These are phyloP conservation scores for Galemys pyrenaicus DNA, from an alignment of 2,113 vertebrate species.

Conservation along the genomic window DNA sequence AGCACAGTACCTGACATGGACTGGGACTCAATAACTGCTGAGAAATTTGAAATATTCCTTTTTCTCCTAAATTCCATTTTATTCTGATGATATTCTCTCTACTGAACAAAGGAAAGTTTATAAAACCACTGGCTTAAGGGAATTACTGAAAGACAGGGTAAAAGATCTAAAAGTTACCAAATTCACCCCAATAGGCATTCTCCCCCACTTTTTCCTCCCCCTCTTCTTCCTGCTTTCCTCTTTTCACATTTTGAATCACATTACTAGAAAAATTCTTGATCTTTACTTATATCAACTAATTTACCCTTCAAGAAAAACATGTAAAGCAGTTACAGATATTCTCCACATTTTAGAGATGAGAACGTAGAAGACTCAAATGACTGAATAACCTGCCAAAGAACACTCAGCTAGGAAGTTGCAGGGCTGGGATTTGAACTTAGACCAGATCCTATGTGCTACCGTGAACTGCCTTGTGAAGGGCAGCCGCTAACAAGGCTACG, in stretches of 20 bases:
- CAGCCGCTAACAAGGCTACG: neutral
- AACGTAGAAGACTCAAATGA: neutral
- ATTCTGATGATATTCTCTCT: slow-evolving; percentile 4
- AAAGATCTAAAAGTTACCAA: neutral
- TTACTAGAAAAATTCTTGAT: neutral
- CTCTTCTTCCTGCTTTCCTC: neutral
- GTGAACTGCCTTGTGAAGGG: neutral
- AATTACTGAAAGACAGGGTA: neutral
- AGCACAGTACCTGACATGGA: neutral
- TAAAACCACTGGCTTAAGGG: neutral
- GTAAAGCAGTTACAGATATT: neutral
- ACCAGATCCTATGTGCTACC: neutral
- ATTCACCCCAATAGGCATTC: neutral
- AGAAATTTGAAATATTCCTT: neutral
- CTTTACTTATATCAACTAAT: neutral
- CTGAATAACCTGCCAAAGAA: neutral
- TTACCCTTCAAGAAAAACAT: neutral
- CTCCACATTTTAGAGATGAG: neutral
- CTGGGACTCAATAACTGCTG: neutral
- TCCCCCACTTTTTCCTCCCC: neutral
- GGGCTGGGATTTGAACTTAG: neutral
- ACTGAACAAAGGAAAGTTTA: neutral
- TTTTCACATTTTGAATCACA: neutral
- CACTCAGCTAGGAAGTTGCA: neutral
- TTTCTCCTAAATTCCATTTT: neutral